Conservation (phyloP, 2,888 invertebrate species). For the Escarpia spicata region DNA sequence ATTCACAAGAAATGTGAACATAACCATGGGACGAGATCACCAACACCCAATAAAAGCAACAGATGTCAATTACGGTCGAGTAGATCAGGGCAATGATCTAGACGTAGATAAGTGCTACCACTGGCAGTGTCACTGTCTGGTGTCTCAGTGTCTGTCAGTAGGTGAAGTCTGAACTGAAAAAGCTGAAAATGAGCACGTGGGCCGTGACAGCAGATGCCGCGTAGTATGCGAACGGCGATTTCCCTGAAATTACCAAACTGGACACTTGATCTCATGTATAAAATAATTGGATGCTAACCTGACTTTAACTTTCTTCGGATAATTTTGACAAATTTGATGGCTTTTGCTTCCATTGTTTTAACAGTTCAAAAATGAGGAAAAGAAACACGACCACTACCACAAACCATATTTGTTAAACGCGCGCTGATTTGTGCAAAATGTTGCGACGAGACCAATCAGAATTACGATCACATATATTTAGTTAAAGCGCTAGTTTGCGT, state of each 20-base stretch:
- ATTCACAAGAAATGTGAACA: too few relatives aligned
- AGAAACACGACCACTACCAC: background rate
- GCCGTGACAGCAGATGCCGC: background rate
- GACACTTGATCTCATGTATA: background rate
- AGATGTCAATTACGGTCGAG: too few relatives aligned
- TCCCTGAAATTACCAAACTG: background rate
- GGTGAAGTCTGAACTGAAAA: background rate
- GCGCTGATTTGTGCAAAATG: background rate
- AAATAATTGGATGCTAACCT: background rate
- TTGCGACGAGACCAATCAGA: background rate
- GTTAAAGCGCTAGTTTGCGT: background rate
- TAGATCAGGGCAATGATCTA: too few relatives aligned
- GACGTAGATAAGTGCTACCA: too few relatives aligned
- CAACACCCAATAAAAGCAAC: too few relatives aligned
- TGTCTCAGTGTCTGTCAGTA: background rate
- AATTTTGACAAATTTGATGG: constrained; percentile 3
- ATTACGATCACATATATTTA: background rate
- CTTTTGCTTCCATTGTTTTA: background rate
- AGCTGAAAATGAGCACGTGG: background rate
- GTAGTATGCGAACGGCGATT: background rate
- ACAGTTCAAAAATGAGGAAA: background rate
- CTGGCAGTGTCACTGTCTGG: too few relatives aligned
- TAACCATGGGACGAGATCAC: too few relatives aligned
- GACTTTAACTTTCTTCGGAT: background rate
- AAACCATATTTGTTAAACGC: background rate